phyloP scores from a whole-genome alignment of 2,113 vertebrate genomes.

The Bubo blakistoni region DNA sequence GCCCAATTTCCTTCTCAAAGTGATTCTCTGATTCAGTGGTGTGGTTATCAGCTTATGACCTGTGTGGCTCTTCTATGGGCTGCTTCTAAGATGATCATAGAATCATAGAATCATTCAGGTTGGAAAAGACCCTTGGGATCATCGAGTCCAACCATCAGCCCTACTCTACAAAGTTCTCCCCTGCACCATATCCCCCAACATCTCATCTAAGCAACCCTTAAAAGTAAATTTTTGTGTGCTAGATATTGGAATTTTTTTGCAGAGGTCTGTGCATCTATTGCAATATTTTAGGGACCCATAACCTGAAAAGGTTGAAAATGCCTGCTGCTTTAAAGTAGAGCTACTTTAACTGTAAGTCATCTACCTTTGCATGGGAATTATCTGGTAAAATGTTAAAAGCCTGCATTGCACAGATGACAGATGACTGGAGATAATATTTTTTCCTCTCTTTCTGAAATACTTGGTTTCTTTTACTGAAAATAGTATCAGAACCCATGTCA shows the following conservation, averaged over 20 bases:
- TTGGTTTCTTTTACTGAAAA: neutral
- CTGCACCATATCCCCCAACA: no score
- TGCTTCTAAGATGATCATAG: neutral
- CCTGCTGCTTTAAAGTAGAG: neutral
- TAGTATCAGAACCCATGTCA: neutral
- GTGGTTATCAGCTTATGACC: neutral
- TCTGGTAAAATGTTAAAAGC: neutral
- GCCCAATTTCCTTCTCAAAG: neutral
- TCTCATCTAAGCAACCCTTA: no score
- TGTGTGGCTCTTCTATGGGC: neutral
- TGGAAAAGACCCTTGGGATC: no score
- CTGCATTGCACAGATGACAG: neutral
- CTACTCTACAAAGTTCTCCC: no score
- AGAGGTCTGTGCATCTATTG: neutral
- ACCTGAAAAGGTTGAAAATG: neutral
- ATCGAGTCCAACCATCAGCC: no score
- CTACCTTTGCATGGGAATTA: neutral
- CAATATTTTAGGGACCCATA: neutral
- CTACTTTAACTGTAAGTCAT: neutral
- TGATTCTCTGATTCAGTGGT: accelerated
- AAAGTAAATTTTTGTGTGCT: neutral
- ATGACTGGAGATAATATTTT: neutral
- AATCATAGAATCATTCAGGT: no score
- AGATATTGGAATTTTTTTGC: neutral
- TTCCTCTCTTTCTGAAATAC: neutral